Percentiles rank a stretch among this genome's conserved stretches.
Conservation (phyloP, 1,140 invertebrate genomes). For the Lasioglossum albipes region DNA sequence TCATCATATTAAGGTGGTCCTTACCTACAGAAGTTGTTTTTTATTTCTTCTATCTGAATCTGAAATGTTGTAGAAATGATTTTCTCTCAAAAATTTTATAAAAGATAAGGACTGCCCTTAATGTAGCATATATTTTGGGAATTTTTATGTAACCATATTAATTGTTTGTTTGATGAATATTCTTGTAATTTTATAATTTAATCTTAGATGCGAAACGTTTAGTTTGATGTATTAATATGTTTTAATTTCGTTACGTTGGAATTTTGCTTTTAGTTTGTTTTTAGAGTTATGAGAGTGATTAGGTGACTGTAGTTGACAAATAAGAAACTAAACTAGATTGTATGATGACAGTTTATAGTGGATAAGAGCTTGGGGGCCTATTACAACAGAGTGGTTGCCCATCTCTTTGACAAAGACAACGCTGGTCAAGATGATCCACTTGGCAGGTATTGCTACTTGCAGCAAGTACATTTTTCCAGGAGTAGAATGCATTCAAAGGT, state of each 20-base stretch:
- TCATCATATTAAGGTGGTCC: too few species aligned
- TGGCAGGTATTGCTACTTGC: constrained; percentile 85
- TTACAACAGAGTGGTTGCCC: constrained; percentile 73
- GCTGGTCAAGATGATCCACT: constrained; percentile 88
- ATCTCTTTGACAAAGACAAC: constrained; percentile 90
- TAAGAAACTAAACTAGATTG: constrained; percentile 69
- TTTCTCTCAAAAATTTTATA: too few species aligned
- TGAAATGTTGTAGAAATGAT: too few species aligned
- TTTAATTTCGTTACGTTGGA: background rate
- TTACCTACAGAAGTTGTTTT: too few species aligned
- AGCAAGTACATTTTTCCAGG: constrained; percentile 46
- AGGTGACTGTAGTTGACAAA: constrained; percentile 49
- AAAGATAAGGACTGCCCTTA: too few species aligned
- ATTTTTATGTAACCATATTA: background rate
- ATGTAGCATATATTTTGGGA: too few species aligned
- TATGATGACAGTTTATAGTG: constrained; percentile 79
- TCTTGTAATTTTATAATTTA: background rate
- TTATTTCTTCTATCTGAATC: too few species aligned
- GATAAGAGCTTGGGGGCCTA: constrained; percentile 72
- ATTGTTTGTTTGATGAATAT: background rate
- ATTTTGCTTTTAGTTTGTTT: constrained; percentile 1
- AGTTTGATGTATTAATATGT: background rate
- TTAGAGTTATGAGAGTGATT: constrained; percentile 50
- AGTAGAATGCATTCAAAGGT: constrained; percentile 42
- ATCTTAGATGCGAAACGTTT: background rate